Evolutionary conservation across 2,113 vertebrate genomes (phyloP).

Genomic region (Porphyrio hochstetteri): DNA sequence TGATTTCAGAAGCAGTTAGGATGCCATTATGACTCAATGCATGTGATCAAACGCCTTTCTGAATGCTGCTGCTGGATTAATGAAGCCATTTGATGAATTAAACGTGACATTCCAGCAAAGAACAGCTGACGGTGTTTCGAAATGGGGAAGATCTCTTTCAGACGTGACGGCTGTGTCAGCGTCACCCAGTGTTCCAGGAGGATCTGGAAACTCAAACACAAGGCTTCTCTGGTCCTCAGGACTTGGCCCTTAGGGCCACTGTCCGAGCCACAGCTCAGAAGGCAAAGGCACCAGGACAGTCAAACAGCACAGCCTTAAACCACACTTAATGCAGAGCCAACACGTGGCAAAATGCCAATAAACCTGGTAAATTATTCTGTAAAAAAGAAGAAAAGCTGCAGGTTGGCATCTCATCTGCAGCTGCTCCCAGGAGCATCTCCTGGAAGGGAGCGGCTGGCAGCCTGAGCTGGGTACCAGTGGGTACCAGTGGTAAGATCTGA

Average conservation of each 20-base stretch:
- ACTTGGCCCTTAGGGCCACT: background rate
- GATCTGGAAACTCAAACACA: background rate
- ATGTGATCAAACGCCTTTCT: slow-evolving; percentile 53
- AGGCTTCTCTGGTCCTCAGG: background rate
- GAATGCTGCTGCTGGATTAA: slow-evolving; percentile 56
- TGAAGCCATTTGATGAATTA: slow-evolving; percentile 58
- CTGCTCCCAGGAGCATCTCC: background rate
- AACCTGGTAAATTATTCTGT: background rate
- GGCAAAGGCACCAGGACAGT: background rate
- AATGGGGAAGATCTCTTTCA: background rate
- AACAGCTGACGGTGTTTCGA: slow-evolving; percentile 1
- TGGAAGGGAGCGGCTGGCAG: background rate
- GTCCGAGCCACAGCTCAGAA: background rate
- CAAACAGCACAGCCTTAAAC: background rate
- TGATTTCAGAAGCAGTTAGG: slow-evolving; percentile 41
- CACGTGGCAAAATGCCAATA: background rate
- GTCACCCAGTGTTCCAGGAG: background rate
- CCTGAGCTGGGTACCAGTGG: background rate
- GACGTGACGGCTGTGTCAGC: background rate
- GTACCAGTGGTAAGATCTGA: background rate
- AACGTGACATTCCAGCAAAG: slow-evolving; percentile 23
- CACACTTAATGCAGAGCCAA: background rate
- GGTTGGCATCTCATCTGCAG: background rate
- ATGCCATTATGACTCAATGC: slow-evolving; percentile 37
- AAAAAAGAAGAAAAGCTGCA: background rate